Percentiles rank a stretch among this genome's conserved stretches.
phyloP scores from a whole-genome alignment of 2,888 invertebrate species.

The Lepidonotus clava region DNA sequence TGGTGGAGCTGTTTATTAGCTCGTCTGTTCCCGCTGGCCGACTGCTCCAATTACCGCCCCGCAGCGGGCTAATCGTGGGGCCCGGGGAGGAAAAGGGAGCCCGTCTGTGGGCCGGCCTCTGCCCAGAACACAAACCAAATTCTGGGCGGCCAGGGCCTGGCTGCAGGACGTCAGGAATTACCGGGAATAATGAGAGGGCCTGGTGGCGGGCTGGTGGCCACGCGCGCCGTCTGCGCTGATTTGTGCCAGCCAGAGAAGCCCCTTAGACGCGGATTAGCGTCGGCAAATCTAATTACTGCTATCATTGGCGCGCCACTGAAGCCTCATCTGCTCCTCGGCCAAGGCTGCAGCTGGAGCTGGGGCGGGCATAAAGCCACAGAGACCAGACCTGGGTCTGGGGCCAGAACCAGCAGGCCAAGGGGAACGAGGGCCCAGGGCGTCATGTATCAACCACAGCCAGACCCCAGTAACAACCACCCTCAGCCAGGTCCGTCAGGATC shows the following conservation, averaged over 20 bases:
- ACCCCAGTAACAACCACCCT: too few relatives aligned
- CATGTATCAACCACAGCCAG: too few relatives aligned
- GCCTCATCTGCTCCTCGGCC: not conserved
- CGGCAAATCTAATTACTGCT: not conserved
- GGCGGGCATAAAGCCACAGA: too few relatives aligned
- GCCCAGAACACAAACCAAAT: not conserved
- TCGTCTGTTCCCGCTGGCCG: not conserved
- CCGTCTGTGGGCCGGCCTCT: not conserved
- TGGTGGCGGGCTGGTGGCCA: not conserved
- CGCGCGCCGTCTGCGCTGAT: not conserved
- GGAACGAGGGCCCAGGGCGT: too few relatives aligned
- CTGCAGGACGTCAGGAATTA: not conserved
- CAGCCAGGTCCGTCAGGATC: too few relatives aligned
- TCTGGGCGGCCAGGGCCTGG: not conserved
- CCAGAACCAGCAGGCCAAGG: too few relatives aligned
- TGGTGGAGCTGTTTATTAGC: not conserved
- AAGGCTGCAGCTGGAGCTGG: not conserved
- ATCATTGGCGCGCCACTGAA: not conserved
- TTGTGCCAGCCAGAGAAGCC: conserved; percentile 4
- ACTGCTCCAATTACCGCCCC: conserved; percentile 13
- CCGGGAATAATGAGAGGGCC: not conserved
- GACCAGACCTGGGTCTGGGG: too few relatives aligned
- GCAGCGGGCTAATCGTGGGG: not conserved
- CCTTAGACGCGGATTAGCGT: conserved; percentile 3
- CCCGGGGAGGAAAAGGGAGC: not conserved